Evolutionary conservation across 2,113 vertebrate species (phyloP).

Genomic region (Piprites chloris): DNA sequence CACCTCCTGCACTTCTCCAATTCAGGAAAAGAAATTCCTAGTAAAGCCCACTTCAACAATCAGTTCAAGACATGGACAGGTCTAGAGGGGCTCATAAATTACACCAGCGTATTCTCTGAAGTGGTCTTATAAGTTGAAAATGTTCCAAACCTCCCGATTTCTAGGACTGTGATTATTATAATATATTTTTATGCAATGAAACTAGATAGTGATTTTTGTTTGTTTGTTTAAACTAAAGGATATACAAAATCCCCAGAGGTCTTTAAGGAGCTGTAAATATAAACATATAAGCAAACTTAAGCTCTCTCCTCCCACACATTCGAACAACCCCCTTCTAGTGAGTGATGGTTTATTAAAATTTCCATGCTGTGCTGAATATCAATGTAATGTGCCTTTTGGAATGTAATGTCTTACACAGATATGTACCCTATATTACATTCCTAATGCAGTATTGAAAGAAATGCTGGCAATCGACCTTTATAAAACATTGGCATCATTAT

Average conservation of each 20-base stretch:
- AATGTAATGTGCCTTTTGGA: neutral
- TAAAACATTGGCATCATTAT: neutral
- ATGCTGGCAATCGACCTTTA: neutral
- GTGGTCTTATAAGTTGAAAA: conserved; percentile 63
- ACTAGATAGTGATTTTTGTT: conserved; percentile 22
- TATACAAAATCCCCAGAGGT: conserved; percentile 18
- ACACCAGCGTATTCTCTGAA: conserved; percentile 68
- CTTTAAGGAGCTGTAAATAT: conserved; percentile 30
- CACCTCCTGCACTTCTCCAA: conserved; percentile 17
- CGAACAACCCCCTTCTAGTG: neutral
- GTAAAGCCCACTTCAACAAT: conserved; percentile 73
- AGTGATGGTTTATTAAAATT: conserved; percentile 35
- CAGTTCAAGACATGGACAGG: conserved; percentile 74
- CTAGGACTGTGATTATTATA: neutral
- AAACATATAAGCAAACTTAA: conserved; percentile 6
- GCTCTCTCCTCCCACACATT: neutral
- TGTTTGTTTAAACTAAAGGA: conserved; percentile 35
- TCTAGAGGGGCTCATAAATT: conserved; percentile 77
- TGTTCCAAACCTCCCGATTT: conserved; percentile 41
- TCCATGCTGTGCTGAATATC: neutral
- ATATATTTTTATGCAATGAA: neutral
- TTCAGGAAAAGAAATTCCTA: conserved; percentile 70
- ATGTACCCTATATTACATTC: neutral
- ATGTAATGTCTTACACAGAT: neutral
- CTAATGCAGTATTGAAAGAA: neutral